Percentiles rank a stretch among this genome's conserved stretches.
Evolutionary conservation across 2,113 vertebrate genomes (phyloP).

Genomic region (Perca schrenkii): DNA sequence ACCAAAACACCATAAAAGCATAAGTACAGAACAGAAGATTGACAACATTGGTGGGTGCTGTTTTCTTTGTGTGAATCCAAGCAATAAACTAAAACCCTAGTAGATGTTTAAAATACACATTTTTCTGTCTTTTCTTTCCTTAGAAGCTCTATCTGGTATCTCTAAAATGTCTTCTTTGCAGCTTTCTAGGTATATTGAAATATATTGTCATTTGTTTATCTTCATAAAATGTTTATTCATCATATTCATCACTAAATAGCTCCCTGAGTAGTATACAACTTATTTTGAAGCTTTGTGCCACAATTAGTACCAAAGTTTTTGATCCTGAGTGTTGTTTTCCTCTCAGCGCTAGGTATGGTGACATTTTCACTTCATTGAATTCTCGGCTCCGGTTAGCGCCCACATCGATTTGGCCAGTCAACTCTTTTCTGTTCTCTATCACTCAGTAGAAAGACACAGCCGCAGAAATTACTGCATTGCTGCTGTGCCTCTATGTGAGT

Average conservation of each 20-base stretch:
- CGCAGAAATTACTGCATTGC: slow-evolving; percentile 35
- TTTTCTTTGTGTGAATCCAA: background rate
- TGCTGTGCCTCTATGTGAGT: background rate
- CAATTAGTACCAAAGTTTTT: slow-evolving; percentile 27
- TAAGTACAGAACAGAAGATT: no score
- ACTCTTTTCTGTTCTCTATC: slow-evolving; percentile 50
- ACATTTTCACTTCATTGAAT: slow-evolving; percentile 52
- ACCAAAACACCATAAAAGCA: background rate
- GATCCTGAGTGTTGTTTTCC: slow-evolving; percentile 39
- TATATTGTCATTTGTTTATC: background rate
- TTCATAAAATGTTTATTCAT: background rate
- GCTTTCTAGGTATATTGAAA: background rate
- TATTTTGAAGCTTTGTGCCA: background rate
- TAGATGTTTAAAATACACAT: background rate
- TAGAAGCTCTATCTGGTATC: background rate
- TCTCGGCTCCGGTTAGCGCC: slow-evolving; percentile 27
- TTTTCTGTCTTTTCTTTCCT: no score
- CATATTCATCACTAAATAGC: background rate
- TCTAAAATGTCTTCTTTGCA: background rate
- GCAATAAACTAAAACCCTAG: background rate
- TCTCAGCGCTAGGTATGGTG: slow-evolving; percentile 11
- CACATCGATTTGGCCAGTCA: slow-evolving; percentile 63
- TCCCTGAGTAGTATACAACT: no score
- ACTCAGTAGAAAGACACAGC: slow-evolving; percentile 46
- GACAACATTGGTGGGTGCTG: background rate